These are phyloP conservation scores for Sinocyclocheilus grahami DNA, from an alignment of 2,113 vertebrate species.

Conservation along the genomic window DNA sequence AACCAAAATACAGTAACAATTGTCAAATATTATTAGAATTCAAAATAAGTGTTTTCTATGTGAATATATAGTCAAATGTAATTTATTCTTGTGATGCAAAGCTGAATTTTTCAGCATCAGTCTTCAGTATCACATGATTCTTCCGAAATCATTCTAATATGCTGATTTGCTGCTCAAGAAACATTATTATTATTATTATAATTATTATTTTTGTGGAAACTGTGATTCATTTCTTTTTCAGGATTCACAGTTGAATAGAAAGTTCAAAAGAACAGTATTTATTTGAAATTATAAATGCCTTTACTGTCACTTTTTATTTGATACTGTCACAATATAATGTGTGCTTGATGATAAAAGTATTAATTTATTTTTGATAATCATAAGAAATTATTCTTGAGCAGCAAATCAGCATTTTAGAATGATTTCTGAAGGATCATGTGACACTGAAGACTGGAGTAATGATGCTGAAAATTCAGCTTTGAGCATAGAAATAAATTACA, in stretches of 20 bases:
- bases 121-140: too few relatives aligned
- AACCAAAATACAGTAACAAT: not conserved
- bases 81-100: not conserved
- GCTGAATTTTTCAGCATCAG: not conserved
- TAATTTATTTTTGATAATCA: not conserved
- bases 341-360: not conserved
- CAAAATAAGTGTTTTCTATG: not conserved
- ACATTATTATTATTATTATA: too few relatives aligned
- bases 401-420: not conserved
- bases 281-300: not conserved
- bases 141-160: not conserved
- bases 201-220: too few relatives aligned
- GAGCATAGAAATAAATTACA: not conserved
- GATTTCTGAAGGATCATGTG: not conserved
- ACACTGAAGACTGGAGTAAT: conserved; percentile 3
- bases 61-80: not conserved
- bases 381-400: too few relatives aligned
- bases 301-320: too few relatives aligned
- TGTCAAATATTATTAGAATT: not conserved
- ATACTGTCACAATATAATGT: too few relatives aligned
- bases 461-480: not conserved
- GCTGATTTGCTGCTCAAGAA: too few relatives aligned
- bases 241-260: not conserved
- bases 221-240: not conserved
- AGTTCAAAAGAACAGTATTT: not conserved